Evolutionary conservation across 1,140 invertebrate species (phyloP), one percentile per base, ranked within the genome.

Genomic region (Coptotermes formosanus): DNA sequence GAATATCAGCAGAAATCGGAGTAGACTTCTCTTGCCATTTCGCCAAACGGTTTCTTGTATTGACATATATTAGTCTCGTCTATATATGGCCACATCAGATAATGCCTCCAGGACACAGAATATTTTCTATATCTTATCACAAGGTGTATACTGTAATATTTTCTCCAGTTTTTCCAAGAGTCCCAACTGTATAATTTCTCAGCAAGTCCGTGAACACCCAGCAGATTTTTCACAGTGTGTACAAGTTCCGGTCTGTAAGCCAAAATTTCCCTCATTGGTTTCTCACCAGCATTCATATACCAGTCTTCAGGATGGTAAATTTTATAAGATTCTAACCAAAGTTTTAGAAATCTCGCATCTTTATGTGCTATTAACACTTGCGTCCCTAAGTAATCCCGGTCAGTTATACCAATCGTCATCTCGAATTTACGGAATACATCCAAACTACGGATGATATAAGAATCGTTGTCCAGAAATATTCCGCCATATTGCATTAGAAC

Each of bases 361-460:
- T 82, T 83, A 21, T 87, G 82, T 21, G 87, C 88, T 55, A 89
- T 69, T 45, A 89, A 82, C 6, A 88, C 87, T 82, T 88, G 88
- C 30, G 86, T 87, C 12, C 86, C 87, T n/a, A 88, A 69, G 52
- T 88, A 83, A 83, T 87, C 64, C 16, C 64, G n/a, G 43, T 86
- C 84, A 85, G 85, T 90, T 0, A 89, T 90, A n/a, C 90, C 90
- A 21, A 91, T 83, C 9, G 89, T 83, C 86, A 90, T 89, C 87
- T 90, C 89, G 85, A 88, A 90, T 85, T 87, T 87, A 32, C 88
- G 81, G 48, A 88, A 89, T 12, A 83, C 48, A 55, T 89, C 84
- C 38, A 89, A 55, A 85, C 69, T 88, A 55, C 88, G 85, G 3
- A 89, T 86, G 16, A 89, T 55, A 81, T 87, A 88, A 14, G 86